These are phyloP conservation scores for Nycticryphes semicollaris DNA, from an alignment of 2,113 vertebrate species.

Conservation along the genomic window DNA sequence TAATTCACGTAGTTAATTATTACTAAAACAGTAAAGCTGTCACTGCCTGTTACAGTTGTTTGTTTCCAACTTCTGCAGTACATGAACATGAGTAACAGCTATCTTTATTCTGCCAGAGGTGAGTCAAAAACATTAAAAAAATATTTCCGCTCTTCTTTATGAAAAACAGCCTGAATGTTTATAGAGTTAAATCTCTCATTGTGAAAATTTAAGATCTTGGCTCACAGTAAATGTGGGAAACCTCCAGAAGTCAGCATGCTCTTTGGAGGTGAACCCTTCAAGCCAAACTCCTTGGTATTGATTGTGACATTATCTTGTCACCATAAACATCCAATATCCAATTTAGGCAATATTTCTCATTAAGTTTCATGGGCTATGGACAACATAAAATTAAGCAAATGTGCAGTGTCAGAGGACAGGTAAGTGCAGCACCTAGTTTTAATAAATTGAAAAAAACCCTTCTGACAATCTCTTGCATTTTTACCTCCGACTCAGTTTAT, in stretches of 20 bases:
- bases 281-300: background rate
- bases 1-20: background rate
- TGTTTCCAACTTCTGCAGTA: background rate
- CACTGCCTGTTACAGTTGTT: background rate
- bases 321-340: conserved; percentile 33
- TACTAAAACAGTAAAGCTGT: background rate
- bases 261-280: conserved; percentile 46
- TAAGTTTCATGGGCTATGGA: background rate
- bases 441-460: background rate
- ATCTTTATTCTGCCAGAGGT: background rate
- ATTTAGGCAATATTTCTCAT: conserved; percentile 44
- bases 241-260: background rate
- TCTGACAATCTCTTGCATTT: background rate
- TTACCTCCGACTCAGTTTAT: background rate
- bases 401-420: conserved; percentile 6
- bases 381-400: conserved; percentile 38
- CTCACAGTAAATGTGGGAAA: background rate
- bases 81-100: background rate
- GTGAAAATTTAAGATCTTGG: background rate
- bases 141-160: background rate
- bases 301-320: conserved; percentile 54
- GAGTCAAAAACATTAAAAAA: background rate
- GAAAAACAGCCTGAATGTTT: background rate
- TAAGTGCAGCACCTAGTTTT: background rate
- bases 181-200: background rate